These are phyloP conservation scores for Leucopternis melanops DNA, from an alignment of 2,113 vertebrate species.

Conservation along the genomic window DNA sequence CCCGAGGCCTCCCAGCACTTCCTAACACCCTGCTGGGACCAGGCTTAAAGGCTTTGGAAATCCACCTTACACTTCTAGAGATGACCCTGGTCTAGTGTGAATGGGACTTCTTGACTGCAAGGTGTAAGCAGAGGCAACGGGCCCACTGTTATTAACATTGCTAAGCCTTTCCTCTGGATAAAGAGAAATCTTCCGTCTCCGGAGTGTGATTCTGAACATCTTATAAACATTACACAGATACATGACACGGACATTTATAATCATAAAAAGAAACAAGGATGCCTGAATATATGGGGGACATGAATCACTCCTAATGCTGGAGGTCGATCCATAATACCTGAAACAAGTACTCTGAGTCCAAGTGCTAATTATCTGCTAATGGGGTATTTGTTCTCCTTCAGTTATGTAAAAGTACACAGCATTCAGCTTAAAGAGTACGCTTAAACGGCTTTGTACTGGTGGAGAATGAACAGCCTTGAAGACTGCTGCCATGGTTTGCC, in stretches of 20 bases:
- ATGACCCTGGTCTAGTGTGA: neutral
- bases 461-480: neutral
- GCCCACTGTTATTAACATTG: neutral
- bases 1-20: neutral
- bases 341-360: conserved; percentile 21
- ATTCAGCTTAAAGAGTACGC: neutral
- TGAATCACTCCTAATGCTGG: conserved; percentile 4
- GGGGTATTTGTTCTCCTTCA: conserved; percentile 40
- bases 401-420: conserved; percentile 35
- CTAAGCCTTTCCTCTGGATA: neutral
- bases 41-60: neutral
- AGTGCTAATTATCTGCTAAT: conserved; percentile 49
- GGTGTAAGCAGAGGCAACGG: neutral
- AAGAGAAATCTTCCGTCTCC: neutral
- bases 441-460: neutral
- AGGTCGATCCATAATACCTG: conserved; percentile 1
- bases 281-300: neutral
- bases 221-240: neutral
- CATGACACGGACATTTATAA: neutral
- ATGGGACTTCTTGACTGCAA: neutral
- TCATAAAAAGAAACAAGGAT: neutral
- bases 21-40: neutral
- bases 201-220: neutral
- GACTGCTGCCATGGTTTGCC: neutral
- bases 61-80: neutral